Base-by-base conservation (phyloP, 1,140 invertebrate genomes). In the Apis florea region DNA sequence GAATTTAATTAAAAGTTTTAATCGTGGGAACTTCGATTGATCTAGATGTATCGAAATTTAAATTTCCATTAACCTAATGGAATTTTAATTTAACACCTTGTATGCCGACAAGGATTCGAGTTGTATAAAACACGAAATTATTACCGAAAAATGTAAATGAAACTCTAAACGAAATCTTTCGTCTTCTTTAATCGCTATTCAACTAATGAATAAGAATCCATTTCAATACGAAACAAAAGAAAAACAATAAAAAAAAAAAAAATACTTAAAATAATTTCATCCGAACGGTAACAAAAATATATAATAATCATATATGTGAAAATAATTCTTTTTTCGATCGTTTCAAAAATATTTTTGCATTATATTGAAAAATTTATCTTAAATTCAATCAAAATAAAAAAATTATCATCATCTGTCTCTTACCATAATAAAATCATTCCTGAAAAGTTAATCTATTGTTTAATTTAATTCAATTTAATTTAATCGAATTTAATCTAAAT, bases 31-130 rank as follows among this genome's bases (percentile, higher is more conserved):
- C 24, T 17, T 17, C 3, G 26, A 31, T 2, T 19, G 26, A 63
- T 15, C 6, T 31, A 26, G 15, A 17, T 31, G 15, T 63, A 63
- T 9, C 26, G 26, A 63, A 63, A 63, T 11, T 4, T 4, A 31
- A 63, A 63, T 63, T 63, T 63, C 9, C 61, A 63, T 63, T 31
- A 63, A 63, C 61, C 61, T 63, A 63, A 63, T 63, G 61, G 61
- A 63, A 63, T 63, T 31, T 63, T 63, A 19, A 63, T 31, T 63
- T 31, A 63, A 63, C 61, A 63, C 26, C 61, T 63, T 31, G 9
- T 63, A 63, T 10, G 61, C 17, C 61, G 15, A 26, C 9, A 19
- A 17, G 26, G 15, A 56, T 56, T 26, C 19, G 61, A 63, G 26
- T 26, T 10, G 24, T 24, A 13, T 5, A 61, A 61, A 8, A 15